Evolutionary conservation across 2,888 invertebrate genomes (phyloP).

Genomic region (Synanthedon formicaeformis): DNA sequence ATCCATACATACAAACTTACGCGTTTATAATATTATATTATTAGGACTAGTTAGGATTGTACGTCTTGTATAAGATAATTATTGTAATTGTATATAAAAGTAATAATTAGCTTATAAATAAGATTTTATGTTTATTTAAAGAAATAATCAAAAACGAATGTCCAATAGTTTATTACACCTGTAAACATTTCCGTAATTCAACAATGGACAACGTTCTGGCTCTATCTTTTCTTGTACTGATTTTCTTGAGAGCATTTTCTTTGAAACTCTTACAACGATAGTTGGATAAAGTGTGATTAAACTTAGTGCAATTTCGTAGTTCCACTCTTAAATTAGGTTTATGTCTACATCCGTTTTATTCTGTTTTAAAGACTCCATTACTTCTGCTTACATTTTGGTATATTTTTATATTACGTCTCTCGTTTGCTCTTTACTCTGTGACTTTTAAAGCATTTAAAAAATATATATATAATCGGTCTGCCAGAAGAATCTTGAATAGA

Average conservation of each 20-base stretch:
- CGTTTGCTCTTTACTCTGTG: neutral
- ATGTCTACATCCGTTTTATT: neutral
- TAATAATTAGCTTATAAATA: too few relatives aligned
- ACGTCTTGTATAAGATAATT: too few relatives aligned
- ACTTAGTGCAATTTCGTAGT: conserved; percentile 1
- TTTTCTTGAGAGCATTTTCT: conserved; percentile 7
- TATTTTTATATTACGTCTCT: neutral
- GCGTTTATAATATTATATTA: too few relatives aligned
- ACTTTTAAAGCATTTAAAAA: too few relatives aligned
- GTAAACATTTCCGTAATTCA: neutral
- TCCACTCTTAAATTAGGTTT: neutral
- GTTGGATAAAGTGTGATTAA: conserved; percentile 5
- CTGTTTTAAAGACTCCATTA: neutral
- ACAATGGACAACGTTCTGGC: neutral
- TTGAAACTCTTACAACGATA: conserved; percentile 3
- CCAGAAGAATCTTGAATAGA: too few relatives aligned
- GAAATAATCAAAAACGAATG: too few relatives aligned
- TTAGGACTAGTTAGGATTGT: too few relatives aligned
- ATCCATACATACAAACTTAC: too few relatives aligned
- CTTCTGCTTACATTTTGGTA: neutral
- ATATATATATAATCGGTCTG: too few relatives aligned
- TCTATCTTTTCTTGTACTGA: conserved; percentile 7
- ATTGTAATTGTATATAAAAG: too few relatives aligned
- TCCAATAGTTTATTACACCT: too few relatives aligned
- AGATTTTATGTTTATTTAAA: too few relatives aligned